These are phyloP conservation scores for Epizoanthus ramosus DNA, from an alignment of 92 coral and sea anemone genomes.

Conservation along the genomic window DNA sequence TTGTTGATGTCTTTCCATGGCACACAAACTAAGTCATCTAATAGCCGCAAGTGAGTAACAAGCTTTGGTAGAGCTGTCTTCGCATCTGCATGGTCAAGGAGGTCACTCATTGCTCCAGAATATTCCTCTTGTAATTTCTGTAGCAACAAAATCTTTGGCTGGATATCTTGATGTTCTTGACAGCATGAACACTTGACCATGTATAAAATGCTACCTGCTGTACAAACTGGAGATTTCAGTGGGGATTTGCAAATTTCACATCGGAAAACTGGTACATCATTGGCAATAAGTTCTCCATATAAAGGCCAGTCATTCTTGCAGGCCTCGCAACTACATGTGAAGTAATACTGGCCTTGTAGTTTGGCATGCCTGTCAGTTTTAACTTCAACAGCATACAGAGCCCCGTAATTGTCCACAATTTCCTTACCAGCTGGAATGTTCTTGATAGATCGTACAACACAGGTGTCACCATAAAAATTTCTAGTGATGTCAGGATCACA, in stretches of 20 bases:
- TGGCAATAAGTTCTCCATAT: constrained; percentile 66
- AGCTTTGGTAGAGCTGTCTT: constrained; percentile 67
- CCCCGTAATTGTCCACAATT: constrained; percentile 93
- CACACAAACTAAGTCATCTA: constrained; percentile 76
- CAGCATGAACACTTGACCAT: constrained; percentile 38
- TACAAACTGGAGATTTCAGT: constrained; percentile 22
- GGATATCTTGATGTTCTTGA: constrained; percentile 53
- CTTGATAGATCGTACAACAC: constrained; percentile 86
- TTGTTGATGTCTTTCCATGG: constrained; percentile 94
- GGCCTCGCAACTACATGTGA: constrained; percentile 76
- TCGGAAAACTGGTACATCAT: constrained; percentile 53
- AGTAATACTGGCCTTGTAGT: constrained; percentile 80
- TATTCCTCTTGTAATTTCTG: constrained; percentile 61
- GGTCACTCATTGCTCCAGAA: constrained; percentile 70
- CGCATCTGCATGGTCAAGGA: constrained; percentile 75
- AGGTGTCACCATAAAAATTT: constrained; percentile 89
- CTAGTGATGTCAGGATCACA: constrained; percentile 96
- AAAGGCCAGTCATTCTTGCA: constrained; percentile 79
- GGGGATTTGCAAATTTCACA: constrained; percentile 60
- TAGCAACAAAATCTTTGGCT: constrained; percentile 55
- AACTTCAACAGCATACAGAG: constrained; percentile 81
- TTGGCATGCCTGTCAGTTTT: constrained; percentile 66
- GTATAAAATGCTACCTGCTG: background rate
- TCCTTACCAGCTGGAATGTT: constrained; percentile 83
- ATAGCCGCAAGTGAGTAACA: constrained; percentile 67